phyloP scores from a whole-genome alignment of 2,888 invertebrate species.

The Drosophila mercatorum region DNA sequence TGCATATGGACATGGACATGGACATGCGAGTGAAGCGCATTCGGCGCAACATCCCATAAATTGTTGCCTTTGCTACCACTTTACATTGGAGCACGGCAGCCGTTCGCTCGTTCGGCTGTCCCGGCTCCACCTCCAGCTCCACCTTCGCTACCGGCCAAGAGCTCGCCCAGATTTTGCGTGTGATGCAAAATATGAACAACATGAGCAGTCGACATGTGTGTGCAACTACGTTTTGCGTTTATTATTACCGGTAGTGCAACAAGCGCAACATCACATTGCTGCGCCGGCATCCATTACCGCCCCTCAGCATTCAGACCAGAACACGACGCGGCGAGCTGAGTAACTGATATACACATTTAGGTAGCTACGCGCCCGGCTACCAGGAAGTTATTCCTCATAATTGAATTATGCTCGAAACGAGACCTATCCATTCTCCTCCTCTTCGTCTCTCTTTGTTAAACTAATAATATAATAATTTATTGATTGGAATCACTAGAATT shows the following conservation, averaged over 20 bases:
- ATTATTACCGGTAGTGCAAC: slow-evolving; percentile 41
- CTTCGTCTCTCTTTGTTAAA: neutral
- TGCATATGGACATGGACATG: slow-evolving; percentile 60
- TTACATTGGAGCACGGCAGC: slow-evolving; percentile 41
- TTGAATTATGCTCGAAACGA: neutral
- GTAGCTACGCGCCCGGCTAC: neutral
- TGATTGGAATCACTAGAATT: neutral
- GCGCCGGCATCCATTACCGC: slow-evolving; percentile 35
- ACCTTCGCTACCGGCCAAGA: slow-evolving; percentile 13
- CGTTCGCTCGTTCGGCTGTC: neutral
- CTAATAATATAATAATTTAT: neutral
- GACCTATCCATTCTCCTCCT: neutral
- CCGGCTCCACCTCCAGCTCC: slow-evolving; percentile 6
- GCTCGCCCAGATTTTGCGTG: slow-evolving; percentile 63
- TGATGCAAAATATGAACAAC: slow-evolving; percentile 78
- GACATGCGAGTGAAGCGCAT: slow-evolving; percentile 70
- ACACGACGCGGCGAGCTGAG: slow-evolving; percentile 17
- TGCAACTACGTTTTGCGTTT: slow-evolving; percentile 61
- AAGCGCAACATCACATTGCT: slow-evolving; percentile 20
- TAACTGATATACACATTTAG: slow-evolving; percentile 19
- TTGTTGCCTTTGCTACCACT: slow-evolving; percentile 63
- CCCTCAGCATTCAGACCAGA: slow-evolving; percentile 33
- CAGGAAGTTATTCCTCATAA: slow-evolving; percentile 33
- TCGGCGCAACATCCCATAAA: slow-evolving; percentile 70
- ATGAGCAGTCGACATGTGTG: slow-evolving; percentile 77